Conservation (phyloP, 2,797 vertebrate species). For the Rallus crepitans region DNA sequence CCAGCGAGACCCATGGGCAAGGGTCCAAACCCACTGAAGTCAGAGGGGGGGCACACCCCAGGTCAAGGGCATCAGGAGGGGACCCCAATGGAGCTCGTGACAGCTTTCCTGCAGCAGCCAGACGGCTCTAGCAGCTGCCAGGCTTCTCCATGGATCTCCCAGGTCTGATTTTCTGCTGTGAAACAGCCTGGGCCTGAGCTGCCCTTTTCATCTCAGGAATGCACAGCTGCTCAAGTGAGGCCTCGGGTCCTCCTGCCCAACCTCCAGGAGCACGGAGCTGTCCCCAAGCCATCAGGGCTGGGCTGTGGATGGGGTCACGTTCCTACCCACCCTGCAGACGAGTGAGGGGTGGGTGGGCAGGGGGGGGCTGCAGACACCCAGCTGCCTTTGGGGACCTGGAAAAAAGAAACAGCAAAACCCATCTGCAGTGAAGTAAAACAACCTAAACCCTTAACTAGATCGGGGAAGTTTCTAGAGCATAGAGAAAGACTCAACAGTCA, state of each 20-base stretch:
- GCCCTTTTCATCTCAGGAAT: slow-evolving; percentile 38
- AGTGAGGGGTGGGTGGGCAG: neutral
- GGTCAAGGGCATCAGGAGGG: fast-evolving
- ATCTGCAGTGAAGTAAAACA: neutral
- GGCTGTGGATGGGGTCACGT: fast-evolving
- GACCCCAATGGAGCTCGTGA: neutral
- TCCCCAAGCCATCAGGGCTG: neutral
- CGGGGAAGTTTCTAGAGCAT: neutral
- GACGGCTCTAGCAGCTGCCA: slow-evolving; percentile 1
- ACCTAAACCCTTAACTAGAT: neutral
- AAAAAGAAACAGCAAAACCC: neutral
- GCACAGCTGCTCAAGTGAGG: slow-evolving; percentile 33
- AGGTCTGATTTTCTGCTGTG: neutral
- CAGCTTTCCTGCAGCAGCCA: slow-evolving; percentile 12
- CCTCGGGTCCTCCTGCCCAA: neutral
- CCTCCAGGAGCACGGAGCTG: neutral
- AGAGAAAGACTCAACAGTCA: neutral
- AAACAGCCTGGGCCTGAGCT: neutral
- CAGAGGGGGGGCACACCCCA: neutral
- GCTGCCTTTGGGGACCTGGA: neutral
- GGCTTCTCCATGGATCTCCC: neutral
- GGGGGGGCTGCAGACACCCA: neutral
- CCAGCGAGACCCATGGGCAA: neutral
- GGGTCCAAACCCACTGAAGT: neutral
- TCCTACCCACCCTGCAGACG: fast-evolving